Conservation (phyloP, 2,888 invertebrate species). For the Acutogordius australiensis region DNA sequence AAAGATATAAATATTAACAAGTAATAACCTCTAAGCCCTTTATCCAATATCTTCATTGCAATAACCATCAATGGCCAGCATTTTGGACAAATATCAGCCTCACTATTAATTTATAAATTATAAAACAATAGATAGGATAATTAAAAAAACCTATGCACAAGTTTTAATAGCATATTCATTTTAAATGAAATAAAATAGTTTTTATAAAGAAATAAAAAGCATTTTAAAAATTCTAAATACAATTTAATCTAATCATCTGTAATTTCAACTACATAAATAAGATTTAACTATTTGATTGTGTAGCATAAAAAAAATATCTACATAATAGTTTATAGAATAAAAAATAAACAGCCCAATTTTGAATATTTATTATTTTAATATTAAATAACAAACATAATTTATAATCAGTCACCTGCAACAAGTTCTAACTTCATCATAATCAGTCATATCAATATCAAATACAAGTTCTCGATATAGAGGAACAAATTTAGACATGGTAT, state of each 20-base stretch:
- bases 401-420: constrained; percentile 33
- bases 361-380: too few species aligned
- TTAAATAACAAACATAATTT: neutral
- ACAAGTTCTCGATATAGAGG: constrained; percentile 58
- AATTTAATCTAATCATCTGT: too few species aligned
- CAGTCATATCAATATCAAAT: constrained; percentile 96
- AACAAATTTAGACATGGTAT: constrained; percentile 25
- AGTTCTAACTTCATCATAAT: constrained; percentile 76
- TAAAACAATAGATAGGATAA: neutral
- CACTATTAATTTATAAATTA: constrained; percentile 24
- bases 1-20: neutral
- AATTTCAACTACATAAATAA: too few species aligned
- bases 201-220: too few species aligned
- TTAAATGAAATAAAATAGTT: too few species aligned
- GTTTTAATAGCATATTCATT: too few species aligned
- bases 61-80: constrained; percentile 91
- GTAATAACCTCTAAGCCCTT: constrained; percentile 39
- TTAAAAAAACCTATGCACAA: too few species aligned
- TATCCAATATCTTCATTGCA: constrained; percentile 62
- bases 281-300: too few species aligned
- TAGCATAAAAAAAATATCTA: too few species aligned
- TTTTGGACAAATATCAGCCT: constrained; percentile 58
- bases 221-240: too few species aligned
- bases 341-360: too few species aligned
- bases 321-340: too few species aligned